Base-by-base conservation (phyloP, 2,888 invertebrate genomes). In the Polydrusus cervinus region DNA sequence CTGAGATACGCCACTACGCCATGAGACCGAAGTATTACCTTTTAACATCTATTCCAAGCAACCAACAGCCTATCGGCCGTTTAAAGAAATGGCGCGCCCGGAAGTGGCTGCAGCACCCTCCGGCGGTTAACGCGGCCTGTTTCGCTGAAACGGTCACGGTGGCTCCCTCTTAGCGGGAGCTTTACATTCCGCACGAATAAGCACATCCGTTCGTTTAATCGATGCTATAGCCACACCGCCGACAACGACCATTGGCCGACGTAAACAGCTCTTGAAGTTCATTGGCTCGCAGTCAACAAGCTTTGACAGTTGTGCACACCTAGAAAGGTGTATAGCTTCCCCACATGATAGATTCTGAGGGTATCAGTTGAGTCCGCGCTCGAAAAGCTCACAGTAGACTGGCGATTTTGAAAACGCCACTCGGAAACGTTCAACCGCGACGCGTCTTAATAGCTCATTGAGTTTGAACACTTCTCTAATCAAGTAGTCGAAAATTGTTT, bases 131-230 rank as follows among this genome's bases (percentile, higher is more conserved):
- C 49, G 47, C 74, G 66, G 76, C 78, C 83, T 81, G 68, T 80
- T 76, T 77, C 74, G 73, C 73, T 74, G 71, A 76, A 77, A 79
- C 79, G 78, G 76, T 78, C 77, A 80, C 74, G 57, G 83, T 86
- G 86, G 85, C 86, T 85, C 86, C 87, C 87, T 87, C 87, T 86
- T 80, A 81, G 77, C 87, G 86, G 84, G 75, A 78, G 81, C 82
- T 84, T 82, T 79, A 79, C 81, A 83, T 87, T 84, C 84, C 87
- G 86, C 86, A 82, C 86, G 86, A 86, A 84, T 85, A 84, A 82
- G 81, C 86, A 86, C 84, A 84, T 86, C 79, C 78, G 69, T 76
- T 78, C 61, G 68, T 40, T 74, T 75, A 80, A 82, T 81, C 83
- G 84, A 85, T 85, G 76, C 68, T 64, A 40, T 80, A 80, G 83